A percentile compares a stretch with the other conserved stretches of the same genome.
Evolutionary conservation across 2,113 vertebrate species (phyloP).

Genomic region (Eclectus roratus): DNA sequence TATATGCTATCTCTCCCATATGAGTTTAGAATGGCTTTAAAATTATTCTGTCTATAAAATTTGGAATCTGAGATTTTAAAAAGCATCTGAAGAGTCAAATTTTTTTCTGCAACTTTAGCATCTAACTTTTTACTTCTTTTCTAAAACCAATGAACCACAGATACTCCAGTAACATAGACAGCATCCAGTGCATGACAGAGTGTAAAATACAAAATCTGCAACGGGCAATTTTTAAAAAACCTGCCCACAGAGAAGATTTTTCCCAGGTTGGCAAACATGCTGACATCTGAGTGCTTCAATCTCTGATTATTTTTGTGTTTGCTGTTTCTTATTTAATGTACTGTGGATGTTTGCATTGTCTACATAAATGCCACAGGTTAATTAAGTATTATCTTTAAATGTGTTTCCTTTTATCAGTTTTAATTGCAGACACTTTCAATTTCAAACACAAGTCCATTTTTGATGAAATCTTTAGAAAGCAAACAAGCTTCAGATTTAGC

Average conservation of each 20-base stretch:
- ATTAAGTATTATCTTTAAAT: constrained; percentile 49
- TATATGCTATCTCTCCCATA: not conserved
- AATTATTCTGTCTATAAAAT: not conserved
- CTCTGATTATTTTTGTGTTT: constrained; percentile 25
- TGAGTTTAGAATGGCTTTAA: not conserved
- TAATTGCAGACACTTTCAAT: constrained; percentile 31
- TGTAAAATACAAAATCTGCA: not conserved
- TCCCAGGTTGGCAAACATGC: not conserved
- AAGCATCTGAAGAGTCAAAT: not conserved
- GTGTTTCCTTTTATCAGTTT: constrained; percentile 35
- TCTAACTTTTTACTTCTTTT: not conserved
- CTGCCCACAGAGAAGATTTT: not conserved
- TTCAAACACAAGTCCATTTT: constrained; percentile 7
- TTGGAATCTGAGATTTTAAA: not conserved
- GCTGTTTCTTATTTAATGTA: constrained; percentile 7
- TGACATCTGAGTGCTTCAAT: not conserved
- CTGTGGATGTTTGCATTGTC: not conserved
- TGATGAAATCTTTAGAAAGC: constrained; percentile 29
- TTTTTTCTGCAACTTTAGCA: not conserved
- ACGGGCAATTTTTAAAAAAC: not conserved
- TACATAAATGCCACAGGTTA: not conserved
- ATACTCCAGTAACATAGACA: not conserved
- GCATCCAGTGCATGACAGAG: not conserved
- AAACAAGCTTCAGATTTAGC: constrained; percentile 21
- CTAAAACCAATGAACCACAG: not conserved